Conservation (phyloP, 2,888 invertebrate genomes). For the Lasioglossum marginatum region DNA sequence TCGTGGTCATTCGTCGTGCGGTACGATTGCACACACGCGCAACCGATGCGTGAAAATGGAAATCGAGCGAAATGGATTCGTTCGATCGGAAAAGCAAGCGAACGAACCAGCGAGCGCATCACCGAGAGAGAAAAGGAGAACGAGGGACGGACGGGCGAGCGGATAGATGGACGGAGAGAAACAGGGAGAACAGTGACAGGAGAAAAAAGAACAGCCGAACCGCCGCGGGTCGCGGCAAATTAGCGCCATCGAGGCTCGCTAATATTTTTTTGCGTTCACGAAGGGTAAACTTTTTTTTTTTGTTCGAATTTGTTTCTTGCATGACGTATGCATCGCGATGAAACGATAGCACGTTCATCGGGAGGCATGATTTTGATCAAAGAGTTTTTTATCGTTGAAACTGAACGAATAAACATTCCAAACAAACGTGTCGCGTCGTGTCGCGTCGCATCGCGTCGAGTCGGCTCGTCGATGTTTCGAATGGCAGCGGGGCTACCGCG, state of each 20-base stretch:
- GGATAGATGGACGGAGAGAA: conserved; percentile 32
- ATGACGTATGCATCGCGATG: conserved; percentile 53
- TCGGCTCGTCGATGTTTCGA: neutral
- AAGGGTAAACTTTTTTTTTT: conserved; percentile 43
- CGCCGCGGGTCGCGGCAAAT: conserved; percentile 74
- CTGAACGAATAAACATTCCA: conserved; percentile 49
- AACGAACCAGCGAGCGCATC: conserved; percentile 36
- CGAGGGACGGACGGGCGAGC: conserved; percentile 22
- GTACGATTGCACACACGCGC: conserved; percentile 70
- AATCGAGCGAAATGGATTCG: conserved; percentile 81
- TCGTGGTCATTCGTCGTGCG: conserved; percentile 76
- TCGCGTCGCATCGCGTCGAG: neutral
- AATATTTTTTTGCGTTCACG: conserved; percentile 71
- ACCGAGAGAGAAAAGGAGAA: conserved; percentile 28
- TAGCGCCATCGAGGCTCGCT: conserved; percentile 74
- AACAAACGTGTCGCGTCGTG: conserved; percentile 27
- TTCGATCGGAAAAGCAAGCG: conserved; percentile 67
- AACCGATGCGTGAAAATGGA: conserved; percentile 81
- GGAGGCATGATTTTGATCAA: conserved; percentile 62
- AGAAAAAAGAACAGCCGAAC: conserved; percentile 53
- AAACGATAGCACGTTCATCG: conserved; percentile 55
- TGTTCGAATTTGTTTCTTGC: conserved; percentile 64
- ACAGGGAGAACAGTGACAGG: conserved; percentile 32
- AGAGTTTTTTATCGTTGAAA: conserved; percentile 53
- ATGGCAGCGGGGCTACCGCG: neutral